Conservation (phyloP, 2,797 vertebrate species). For the Silurus lanzhouensis region DNA sequence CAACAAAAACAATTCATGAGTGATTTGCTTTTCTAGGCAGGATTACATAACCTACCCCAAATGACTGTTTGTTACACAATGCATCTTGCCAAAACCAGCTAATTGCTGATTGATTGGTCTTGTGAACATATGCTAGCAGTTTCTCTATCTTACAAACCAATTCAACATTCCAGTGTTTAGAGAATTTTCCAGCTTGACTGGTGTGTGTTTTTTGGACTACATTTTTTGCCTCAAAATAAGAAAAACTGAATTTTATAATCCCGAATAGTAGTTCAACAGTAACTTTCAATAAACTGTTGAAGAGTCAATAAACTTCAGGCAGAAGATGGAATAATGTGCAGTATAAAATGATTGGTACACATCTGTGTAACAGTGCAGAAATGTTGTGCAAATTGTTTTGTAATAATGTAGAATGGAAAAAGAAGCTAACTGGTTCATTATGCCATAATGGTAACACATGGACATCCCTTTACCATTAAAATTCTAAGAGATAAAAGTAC, state of each 20-base stretch:
- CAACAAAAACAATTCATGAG: background rate
- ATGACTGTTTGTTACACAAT: slow-evolving; percentile 13
- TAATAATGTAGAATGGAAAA: background rate
- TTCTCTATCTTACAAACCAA: slow-evolving; percentile 42
- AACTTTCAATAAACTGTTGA: background rate
- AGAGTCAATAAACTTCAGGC: background rate
- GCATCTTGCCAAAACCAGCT: slow-evolving; percentile 35
- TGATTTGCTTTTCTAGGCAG: slow-evolving; percentile 9
- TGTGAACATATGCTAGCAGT: slow-evolving; percentile 60
- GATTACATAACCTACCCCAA: background rate
- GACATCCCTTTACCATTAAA: background rate
- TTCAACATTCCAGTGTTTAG: slow-evolving; percentile 14
- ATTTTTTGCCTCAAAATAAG: slow-evolving; percentile 3
- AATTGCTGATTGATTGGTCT: slow-evolving; percentile 53
- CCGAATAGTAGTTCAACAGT: background rate
- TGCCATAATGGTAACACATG: background rate
- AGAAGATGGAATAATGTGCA: background rate
- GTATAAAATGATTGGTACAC: background rate
- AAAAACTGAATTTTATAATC: background rate
- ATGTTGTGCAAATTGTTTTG: background rate
- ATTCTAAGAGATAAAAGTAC: background rate
- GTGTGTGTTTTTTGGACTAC: background rate
- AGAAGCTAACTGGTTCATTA: background rate
- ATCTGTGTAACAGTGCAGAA: background rate
- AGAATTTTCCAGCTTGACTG: slow-evolving; percentile 38